phyloP scores from a whole-genome alignment of 2,888 invertebrate species.

The Esperia sulphurella region DNA sequence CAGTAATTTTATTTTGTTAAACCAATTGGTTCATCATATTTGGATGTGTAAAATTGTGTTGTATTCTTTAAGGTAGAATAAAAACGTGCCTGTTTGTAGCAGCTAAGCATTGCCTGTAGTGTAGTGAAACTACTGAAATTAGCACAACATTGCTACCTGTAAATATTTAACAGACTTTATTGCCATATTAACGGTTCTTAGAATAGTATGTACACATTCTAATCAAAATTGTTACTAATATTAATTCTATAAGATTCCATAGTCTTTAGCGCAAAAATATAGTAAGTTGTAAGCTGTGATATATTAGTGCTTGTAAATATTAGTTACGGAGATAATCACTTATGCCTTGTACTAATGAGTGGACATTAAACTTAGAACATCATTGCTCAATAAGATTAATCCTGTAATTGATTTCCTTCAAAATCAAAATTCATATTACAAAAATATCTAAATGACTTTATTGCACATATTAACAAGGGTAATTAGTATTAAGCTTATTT shows the following conservation, averaged over 20 bases:
- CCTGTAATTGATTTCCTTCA: too few species aligned
- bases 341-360: not conserved
- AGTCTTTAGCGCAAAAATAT: conserved; percentile 37
- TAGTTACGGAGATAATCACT: conserved; percentile 23
- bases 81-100: conserved; percentile 4
- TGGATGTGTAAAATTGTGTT: too few species aligned
- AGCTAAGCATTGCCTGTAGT: not conserved
- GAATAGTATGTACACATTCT: not conserved
- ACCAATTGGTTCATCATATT: too few species aligned
- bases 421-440: too few species aligned
- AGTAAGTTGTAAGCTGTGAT: conserved; percentile 70
- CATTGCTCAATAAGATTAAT: not conserved
- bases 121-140: not conserved
- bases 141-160: too few species aligned
- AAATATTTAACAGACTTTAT: too few species aligned
- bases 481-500: too few species aligned
- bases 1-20: too few species aligned
- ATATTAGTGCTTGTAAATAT: conserved; percentile 66
- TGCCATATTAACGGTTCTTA: not conserved
- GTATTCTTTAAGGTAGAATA: not conserved
- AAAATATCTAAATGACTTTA: too few species aligned
- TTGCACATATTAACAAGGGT: too few species aligned
- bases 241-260: conserved; percentile 15
- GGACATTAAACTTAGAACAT: not conserved
- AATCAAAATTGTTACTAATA: not conserved